Evolutionary conservation across 2,888 invertebrate species (phyloP).

Genomic region (Fabriciana adippe): DNA sequence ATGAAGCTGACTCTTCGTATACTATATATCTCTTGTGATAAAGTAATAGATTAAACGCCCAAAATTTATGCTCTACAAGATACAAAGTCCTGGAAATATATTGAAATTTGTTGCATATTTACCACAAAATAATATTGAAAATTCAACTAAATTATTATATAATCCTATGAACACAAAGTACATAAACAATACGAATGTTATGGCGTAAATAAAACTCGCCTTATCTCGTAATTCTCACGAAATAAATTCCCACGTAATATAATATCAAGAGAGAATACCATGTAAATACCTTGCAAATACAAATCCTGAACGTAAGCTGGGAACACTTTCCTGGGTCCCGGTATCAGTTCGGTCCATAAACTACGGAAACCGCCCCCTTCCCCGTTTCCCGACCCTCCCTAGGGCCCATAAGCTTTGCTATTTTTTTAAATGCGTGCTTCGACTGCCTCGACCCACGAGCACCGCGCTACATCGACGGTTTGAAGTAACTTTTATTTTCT

Average conservation of each 20-base stretch:
- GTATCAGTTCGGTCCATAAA: constrained; percentile 80
- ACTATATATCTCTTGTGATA: constrained; percentile 21
- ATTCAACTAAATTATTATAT: neutral
- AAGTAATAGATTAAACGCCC: constrained; percentile 18
- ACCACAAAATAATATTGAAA: neutral
- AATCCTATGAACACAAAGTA: neutral
- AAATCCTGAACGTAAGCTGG: constrained; percentile 75
- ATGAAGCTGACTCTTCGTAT: constrained; percentile 11
- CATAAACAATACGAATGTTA: constrained; percentile 8
- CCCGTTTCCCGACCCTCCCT: constrained; percentile 59
- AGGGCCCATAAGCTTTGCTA: constrained; percentile 71
- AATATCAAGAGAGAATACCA: constrained; percentile 57
- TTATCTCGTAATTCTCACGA: constrained; percentile 29
- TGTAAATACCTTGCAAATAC: constrained; percentile 72
- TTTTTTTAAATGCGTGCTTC: constrained; percentile 77
- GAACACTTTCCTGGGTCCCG: constrained; percentile 73
- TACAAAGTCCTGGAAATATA: neutral
- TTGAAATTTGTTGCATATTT: neutral
- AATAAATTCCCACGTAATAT: constrained; percentile 48
- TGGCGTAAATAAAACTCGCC: constrained; percentile 17
- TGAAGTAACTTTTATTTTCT: constrained; percentile 67
- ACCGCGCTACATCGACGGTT: constrained; percentile 64
- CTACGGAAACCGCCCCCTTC: constrained; percentile 53
- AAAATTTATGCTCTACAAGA: constrained; percentile 17
- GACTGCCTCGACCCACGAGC: constrained; percentile 66